A percentile compares a stretch with the other conserved stretches of the same genome.
Conservation (phyloP, 2,888 invertebrate species). For the Drosophila cracens region DNA sequence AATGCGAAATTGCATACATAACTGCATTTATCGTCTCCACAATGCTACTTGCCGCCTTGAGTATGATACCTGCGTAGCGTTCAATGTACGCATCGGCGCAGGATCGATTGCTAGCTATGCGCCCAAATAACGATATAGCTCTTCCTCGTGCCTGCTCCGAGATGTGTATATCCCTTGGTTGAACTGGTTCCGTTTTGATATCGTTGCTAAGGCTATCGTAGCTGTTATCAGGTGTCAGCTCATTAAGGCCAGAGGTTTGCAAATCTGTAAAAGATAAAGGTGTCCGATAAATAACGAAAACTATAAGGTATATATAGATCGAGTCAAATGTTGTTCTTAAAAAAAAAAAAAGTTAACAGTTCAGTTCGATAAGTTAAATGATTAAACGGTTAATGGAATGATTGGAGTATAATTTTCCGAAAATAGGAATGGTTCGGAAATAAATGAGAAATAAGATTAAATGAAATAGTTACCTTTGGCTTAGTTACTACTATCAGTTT, state of each 20-base stretch:
- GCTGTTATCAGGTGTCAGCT: constrained; percentile 38
- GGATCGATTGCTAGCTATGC: constrained; percentile 91
- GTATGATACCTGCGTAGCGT: constrained; percentile 79
- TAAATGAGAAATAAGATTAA: not conserved
- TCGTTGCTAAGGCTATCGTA: constrained; percentile 40
- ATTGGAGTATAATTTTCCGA: not conserved
- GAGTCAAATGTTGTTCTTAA: too few species aligned
- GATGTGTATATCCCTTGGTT: constrained; percentile 33
- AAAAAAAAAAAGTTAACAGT: too few species aligned
- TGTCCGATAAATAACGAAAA: not conserved
- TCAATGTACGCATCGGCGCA: constrained; percentile 96
- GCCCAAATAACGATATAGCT: constrained; percentile 82
- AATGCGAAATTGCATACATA: not conserved
- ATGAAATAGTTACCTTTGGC: not conserved
- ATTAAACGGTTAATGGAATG: not conserved
- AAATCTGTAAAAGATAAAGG: constrained; percentile 41
- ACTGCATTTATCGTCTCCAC: constrained; percentile 88
- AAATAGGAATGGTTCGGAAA: not conserved
- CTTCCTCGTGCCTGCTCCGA: constrained; percentile 73
- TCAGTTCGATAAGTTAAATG: too few species aligned
- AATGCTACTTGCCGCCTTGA: constrained; percentile 87
- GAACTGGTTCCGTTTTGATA: constrained; percentile 20
- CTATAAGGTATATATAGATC: not conserved
- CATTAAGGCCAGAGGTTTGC: constrained; percentile 53
- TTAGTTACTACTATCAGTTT: not conserved